Percentiles rank a stretch among this genome's conserved stretches.
phyloP scores from a whole-genome alignment of 2,888 invertebrate species.

The Leistus spinibarbis region DNA sequence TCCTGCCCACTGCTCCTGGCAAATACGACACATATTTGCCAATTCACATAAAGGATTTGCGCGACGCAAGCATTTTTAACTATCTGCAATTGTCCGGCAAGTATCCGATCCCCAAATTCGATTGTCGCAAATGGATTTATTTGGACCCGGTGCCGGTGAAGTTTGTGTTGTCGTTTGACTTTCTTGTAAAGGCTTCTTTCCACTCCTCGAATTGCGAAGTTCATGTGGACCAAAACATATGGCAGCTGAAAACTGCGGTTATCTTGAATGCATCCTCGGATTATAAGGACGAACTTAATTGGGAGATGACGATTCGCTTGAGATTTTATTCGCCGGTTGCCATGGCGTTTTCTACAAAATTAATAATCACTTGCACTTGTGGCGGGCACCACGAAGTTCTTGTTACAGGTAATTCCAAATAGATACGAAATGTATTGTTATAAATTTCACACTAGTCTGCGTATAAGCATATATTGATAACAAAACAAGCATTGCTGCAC shows the following conservation, averaged over 20 bases:
- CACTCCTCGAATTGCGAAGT: slow-evolving; percentile 41
- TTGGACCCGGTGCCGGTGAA: slow-evolving; percentile 52
- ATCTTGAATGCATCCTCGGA: not conserved
- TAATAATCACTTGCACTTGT: slow-evolving; percentile 47
- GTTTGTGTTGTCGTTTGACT: slow-evolving; percentile 43
- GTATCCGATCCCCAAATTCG: slow-evolving; percentile 48
- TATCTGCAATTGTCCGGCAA: slow-evolving; percentile 50
- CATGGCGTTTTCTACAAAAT: not conserved
- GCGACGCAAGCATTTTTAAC: slow-evolving; percentile 51
- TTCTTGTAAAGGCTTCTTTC: slow-evolving; percentile 43
- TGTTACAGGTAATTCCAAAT: too few relatives aligned
- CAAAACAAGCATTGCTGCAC: not conserved
- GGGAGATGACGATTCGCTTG: not conserved
- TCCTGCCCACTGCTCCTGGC: slow-evolving; percentile 48
- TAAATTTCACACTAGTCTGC: too few relatives aligned
- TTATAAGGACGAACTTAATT: not conserved
- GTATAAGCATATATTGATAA: too few relatives aligned
- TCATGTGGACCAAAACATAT: too few relatives aligned
- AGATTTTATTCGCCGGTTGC: not conserved
- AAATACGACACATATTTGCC: slow-evolving; percentile 48
- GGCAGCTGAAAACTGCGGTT: not conserved
- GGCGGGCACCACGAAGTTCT: slow-evolving; percentile 38
- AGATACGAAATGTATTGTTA: too few relatives aligned
- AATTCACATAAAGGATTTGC: slow-evolving; percentile 51
- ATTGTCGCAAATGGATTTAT: slow-evolving; percentile 46